Evolutionary conservation across 1,140 invertebrate species (phyloP).

Genomic region (Penaeus chinensis): DNA sequence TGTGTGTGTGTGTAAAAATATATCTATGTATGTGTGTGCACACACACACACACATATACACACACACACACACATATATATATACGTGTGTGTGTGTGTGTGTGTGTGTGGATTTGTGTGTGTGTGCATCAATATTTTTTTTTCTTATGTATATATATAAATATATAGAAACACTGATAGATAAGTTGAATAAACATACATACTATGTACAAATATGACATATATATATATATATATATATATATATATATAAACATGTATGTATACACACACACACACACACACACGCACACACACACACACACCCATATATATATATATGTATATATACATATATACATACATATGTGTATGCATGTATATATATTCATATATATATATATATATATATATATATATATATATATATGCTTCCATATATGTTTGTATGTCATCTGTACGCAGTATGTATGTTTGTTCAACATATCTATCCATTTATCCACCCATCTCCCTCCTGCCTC

Average conservation of each 20-base stretch:
- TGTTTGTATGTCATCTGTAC: neutral
- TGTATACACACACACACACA: neutral
- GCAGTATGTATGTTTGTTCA: no score
- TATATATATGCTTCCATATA: neutral
- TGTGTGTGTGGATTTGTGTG: neutral
- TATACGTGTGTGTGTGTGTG: neutral
- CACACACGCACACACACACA: neutral
- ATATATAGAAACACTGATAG: neutral
- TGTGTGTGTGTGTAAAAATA: neutral
- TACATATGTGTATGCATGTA: neutral
- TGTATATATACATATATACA: neutral
- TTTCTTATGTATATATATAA: no score
- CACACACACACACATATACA: neutral
- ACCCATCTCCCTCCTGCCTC: no score
- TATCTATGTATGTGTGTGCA: neutral
- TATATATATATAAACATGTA: constrained; percentile 1
- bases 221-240: neutral
- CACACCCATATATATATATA: neutral
- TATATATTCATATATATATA: neutral
- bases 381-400: constrained; percentile 7
- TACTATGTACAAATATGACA: neutral
- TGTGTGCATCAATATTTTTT: no score
- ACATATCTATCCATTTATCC: no score
- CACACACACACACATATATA: neutral
- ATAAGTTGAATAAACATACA: neutral